Evolutionary conservation across 2,113 vertebrate species (phyloP), one percentile per base, ranked within the genome.

Genomic region (Bufo bufo): DNA sequence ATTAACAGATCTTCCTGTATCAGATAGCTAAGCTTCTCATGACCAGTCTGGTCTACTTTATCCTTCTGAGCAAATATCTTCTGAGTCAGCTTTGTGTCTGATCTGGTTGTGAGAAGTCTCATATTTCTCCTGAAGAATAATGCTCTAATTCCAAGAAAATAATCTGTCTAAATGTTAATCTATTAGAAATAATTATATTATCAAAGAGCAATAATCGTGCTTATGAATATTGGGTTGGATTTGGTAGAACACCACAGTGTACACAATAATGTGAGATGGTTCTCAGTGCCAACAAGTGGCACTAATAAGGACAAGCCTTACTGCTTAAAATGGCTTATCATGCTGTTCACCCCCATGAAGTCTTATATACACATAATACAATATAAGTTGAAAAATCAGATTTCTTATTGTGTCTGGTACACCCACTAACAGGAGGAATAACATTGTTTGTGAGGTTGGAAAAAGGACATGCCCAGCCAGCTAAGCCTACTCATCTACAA

Each of bases 1-100:
- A 84, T 89, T 84, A 89, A 89, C 87, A 89, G 87, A 84, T 89
- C 81, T 66, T 77, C 58, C 58, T 54, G 81, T 89, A 89, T 89
- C 87, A 89, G 58, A 89, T 84, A 78, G 82, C 82, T 89, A 89
- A 89, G 87, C 87, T 84, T 71, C 87, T 89, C 87, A 89, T 84
- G 82, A 82, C 4, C 56, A 84, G 87, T 56, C 87, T 84, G 81
- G 72, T 59, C 81, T 45, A 69, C 81, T 84, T 89, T 89, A 89
- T 89, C 87, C 81, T 78, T 45, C 87, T 84, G 56, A 89, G 79
- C 81, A 89, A 78, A 89, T 89, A 84, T 89, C 59, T 83, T 88
- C 87, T 77, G 82, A 89, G 87, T 84, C 87, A 89, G 87, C 87
- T 88, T 88, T 84, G 61, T 77, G 45, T 77, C 80, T 84, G 80